Conservation (phyloP, 1,140 invertebrate species). For the Drosophila kikkawai region DNA sequence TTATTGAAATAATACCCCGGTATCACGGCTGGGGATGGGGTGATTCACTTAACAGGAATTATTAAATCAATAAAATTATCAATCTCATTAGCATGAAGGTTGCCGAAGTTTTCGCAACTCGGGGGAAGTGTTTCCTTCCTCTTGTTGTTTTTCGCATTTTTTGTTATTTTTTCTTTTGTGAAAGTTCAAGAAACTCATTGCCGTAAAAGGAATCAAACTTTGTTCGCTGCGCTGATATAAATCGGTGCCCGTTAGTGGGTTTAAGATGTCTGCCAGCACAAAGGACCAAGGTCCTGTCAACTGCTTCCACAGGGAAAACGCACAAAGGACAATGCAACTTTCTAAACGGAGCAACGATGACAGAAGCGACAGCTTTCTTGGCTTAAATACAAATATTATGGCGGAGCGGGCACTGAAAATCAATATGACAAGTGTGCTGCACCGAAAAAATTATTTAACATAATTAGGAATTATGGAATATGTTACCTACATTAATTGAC, state of each 20-base stretch:
- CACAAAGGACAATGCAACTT: conserved; percentile 42
- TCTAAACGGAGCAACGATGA: conserved; percentile 6
- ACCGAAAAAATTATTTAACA: neutral
- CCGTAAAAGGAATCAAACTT: conserved; percentile 29
- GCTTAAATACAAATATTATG: conserved; percentile 14
- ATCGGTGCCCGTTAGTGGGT: conserved; percentile 30
- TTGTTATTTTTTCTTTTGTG: conserved; percentile 7
- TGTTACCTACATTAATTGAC: neutral
- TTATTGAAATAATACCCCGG: conserved; percentile 44
- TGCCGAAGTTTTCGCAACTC: conserved; percentile 28
- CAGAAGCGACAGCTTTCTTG: conserved; percentile 13
- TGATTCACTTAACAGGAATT: conserved; percentile 42
- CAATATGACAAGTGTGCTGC: conserved; percentile 31
- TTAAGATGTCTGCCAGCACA: conserved; percentile 40
- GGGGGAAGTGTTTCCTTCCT: neutral
- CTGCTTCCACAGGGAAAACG: conserved; percentile 4
- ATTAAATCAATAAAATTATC: conserved; percentile 74
- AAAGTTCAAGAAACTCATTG: conserved; percentile 41
- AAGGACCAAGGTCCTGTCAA: conserved; percentile 22
- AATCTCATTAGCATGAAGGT: conserved; percentile 50
- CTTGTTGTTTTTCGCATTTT: neutral
- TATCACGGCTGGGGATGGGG: conserved; percentile 10
- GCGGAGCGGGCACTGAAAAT: conserved; percentile 61
- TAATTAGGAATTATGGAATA: neutral
- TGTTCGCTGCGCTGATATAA: conserved; percentile 19